phyloP scores from a whole-genome alignment of 2,888 invertebrate species.

The Cenopis cana region DNA sequence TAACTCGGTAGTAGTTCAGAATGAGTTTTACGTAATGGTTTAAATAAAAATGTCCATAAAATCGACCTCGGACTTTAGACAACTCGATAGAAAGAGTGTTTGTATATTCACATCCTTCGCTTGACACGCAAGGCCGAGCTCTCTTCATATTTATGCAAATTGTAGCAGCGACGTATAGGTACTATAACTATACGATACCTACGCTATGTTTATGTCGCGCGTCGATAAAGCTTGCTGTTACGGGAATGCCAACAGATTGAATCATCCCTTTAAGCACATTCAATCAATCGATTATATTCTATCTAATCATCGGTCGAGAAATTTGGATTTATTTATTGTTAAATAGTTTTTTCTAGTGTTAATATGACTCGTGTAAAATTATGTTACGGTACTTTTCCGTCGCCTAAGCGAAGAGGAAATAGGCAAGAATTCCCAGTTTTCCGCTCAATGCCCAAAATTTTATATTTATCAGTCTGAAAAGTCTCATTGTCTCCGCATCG shows the following conservation, averaged over 20 bases:
- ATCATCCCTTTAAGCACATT: neutral
- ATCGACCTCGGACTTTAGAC: constrained; percentile 7
- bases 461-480: neutral
- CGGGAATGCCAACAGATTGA: neutral
- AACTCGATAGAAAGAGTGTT: constrained; percentile 6
- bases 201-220: neutral
- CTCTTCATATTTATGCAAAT: constrained; percentile 26
- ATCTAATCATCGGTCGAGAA: neutral
- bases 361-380: neutral
- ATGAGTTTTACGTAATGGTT: neutral
- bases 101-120: neutral
- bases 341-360: neutral
- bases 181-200: neutral
- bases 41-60: neutral
- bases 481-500: neutral
- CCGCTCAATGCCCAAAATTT: neutral
- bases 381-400: neutral
- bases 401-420: neutral
- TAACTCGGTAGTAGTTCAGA: neutral
- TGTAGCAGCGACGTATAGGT: constrained; percentile 18
- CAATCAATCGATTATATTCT: neutral
- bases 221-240: constrained; percentile 1
- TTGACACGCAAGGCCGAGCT: constrained; percentile 17
- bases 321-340: neutral
- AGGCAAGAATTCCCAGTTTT: neutral